phyloP scores from a whole-genome alignment of 2,113 vertebrate genomes.

The Collichthys lucidus region DNA sequence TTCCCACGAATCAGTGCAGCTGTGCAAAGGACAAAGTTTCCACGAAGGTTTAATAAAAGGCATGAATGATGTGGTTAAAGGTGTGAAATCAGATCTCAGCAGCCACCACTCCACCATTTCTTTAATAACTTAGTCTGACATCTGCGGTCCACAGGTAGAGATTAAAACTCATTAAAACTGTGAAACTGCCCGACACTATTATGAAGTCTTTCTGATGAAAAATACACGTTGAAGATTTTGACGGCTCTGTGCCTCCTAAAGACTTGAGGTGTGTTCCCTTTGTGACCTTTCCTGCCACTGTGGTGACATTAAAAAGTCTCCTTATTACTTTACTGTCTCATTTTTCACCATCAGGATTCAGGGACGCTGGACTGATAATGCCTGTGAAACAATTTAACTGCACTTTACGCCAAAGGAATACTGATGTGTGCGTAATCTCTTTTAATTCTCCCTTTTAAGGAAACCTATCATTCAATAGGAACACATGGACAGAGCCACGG shows the following conservation, averaged over 20 bases:
- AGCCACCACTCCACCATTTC: not conserved
- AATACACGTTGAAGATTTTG: constrained; percentile 10
- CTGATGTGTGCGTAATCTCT: constrained; percentile 62
- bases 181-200: not conserved
- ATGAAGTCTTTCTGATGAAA: constrained; percentile 8
- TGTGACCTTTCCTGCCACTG: constrained; percentile 10
- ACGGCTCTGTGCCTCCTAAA: not conserved
- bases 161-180: constrained; percentile 32
- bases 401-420: constrained; percentile 55
- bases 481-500: constrained; percentile 4
- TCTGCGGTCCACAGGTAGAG: not conserved
- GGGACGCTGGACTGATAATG: constrained; percentile 57
- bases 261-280: constrained; percentile 1
- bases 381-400: constrained; percentile 59
- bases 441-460: constrained; percentile 46
- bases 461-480: constrained; percentile 41
- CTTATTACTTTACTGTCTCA: constrained; percentile 43
- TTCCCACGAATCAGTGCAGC: constrained; percentile 96
- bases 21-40: constrained; percentile 60
- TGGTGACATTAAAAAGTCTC: constrained; percentile 49
- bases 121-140: not conserved
- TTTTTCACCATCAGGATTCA: constrained; percentile 64
- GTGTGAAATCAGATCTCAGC: not conserved
- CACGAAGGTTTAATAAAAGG: not conserved
- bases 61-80: not conserved